Percentiles rank a stretch among this genome's conserved stretches.
Conservation (phyloP, 2,888 invertebrate species). For the Xanthostigma xanthostigma region DNA sequence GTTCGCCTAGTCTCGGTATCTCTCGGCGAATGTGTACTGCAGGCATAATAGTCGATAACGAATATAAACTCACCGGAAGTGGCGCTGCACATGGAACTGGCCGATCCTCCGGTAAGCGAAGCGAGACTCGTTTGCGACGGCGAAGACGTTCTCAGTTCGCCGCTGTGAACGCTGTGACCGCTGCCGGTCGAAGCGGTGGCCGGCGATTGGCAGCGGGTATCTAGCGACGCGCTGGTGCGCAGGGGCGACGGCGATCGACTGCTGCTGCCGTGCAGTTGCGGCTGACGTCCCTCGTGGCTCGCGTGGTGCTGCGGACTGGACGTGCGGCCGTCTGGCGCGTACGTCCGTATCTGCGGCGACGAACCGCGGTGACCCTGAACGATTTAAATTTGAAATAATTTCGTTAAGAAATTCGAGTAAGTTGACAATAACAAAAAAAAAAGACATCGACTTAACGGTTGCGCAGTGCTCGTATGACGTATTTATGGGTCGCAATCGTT, state of each 20-base stretch:
- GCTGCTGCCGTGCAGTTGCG: constrained; percentile 45
- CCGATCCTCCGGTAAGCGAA: constrained; percentile 35
- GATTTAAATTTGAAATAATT: too few species aligned
- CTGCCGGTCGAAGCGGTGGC: constrained; percentile 29
- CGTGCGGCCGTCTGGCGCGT: constrained; percentile 61
- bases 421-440: too few species aligned
- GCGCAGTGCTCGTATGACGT: too few species aligned
- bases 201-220: constrained; percentile 50
- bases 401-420: too few species aligned
- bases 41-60: too few species aligned
- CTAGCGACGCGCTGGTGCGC: constrained; percentile 53
- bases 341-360: constrained; percentile 71
- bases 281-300: constrained; percentile 40
- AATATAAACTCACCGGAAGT: too few species aligned
- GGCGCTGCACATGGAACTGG: constrained; percentile 25
- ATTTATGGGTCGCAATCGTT: too few species aligned
- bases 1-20: too few species aligned
- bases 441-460: too few species aligned
- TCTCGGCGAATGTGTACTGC: too few species aligned
- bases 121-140: constrained; percentile 58
- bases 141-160: constrained; percentile 38
- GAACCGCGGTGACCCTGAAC: constrained; percentile 59
- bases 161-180: constrained; percentile 20
- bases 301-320: constrained; percentile 23
- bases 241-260: constrained; percentile 66